Conservation (phyloP, 2,888 invertebrate genomes). For the Agrochola litura region DNA sequence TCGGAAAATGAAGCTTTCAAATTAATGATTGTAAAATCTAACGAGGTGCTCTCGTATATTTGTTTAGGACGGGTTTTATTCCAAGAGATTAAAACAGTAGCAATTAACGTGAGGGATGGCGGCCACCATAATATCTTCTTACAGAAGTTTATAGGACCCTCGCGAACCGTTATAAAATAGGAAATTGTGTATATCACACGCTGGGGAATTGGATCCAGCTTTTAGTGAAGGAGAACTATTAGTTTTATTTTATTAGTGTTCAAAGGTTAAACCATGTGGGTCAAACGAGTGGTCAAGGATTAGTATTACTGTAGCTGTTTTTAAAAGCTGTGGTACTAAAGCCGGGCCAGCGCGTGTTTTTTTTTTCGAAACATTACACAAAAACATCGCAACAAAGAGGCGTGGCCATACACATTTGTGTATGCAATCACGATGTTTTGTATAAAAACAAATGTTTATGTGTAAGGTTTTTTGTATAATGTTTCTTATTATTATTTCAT, state of each 20-base stretch:
- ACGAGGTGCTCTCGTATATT: conserved; percentile 67
- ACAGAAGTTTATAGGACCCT: conserved; percentile 61
- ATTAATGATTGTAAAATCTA: conserved; percentile 56
- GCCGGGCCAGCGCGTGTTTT: too few relatives aligned
- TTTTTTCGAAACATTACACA: too few relatives aligned
- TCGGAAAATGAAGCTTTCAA: conserved; percentile 54
- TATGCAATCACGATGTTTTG: too few relatives aligned
- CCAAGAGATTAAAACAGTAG: conserved; percentile 72
- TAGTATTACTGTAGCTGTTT: not conserved
- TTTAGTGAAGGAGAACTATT: conserved; percentile 55
- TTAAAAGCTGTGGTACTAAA: too few relatives aligned
- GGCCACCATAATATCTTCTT: conserved; percentile 60
- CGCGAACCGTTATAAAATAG: conserved; percentile 59
- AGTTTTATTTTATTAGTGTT: conserved; percentile 46
- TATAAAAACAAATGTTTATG: too few relatives aligned
- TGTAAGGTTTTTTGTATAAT: too few relatives aligned
- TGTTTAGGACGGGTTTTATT: conserved; percentile 73
- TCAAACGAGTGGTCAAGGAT: conserved; percentile 19
- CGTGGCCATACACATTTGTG: too few relatives aligned
- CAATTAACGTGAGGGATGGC: conserved; percentile 66
- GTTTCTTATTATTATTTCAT: not conserved
- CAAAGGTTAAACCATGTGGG: conserved; percentile 19
- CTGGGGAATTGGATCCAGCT: conserved; percentile 56
- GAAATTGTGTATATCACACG: conserved; percentile 59
- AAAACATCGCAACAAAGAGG: too few relatives aligned